Evolutionary conservation across 23 tunicate species (phyloP).

Genomic region (Trididemnum clinides): DNA sequence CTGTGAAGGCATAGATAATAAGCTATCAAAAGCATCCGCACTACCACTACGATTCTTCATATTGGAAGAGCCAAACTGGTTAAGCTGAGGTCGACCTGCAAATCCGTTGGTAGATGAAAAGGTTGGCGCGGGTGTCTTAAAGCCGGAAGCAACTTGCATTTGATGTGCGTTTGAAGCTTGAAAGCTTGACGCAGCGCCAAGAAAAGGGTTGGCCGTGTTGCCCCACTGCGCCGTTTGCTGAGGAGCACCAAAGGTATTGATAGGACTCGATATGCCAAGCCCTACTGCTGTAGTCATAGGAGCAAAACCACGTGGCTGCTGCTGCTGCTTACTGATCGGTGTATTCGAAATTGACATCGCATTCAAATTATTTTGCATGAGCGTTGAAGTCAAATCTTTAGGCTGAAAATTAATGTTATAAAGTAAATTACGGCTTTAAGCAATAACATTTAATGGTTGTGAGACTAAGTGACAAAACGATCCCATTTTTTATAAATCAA

Average conservation of each 20-base stretch:
- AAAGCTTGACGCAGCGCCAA: too few species aligned
- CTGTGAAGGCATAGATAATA: conserved; percentile 54
- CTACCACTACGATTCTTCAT: too few species aligned
- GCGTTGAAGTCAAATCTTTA: conserved; percentile 75
- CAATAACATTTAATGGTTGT: too few species aligned
- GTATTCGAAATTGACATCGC: conserved; percentile 27
- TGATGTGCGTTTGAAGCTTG: background rate
- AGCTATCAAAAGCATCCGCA: conserved; percentile 26
- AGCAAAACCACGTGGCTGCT: too few species aligned
- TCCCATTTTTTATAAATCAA: too few species aligned
- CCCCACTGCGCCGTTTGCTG: too few species aligned
- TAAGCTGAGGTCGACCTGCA: too few species aligned
- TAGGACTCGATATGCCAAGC: background rate
- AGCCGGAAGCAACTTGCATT: conserved; percentile 4
- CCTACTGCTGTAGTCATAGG: background rate
- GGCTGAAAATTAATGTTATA: conserved; percentile 66
- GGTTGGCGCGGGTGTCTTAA: conserved; percentile 9
- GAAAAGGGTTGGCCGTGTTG: too few species aligned
- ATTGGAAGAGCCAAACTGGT: too few species aligned
- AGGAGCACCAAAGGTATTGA: background rate
- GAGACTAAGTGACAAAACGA: too few species aligned
- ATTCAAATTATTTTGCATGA: conserved; percentile 60
- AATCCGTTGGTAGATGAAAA: too few species aligned
- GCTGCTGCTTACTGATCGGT: background rate
- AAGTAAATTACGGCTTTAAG: too few species aligned